phyloP scores from a whole-genome alignment of 2,113 vertebrate species.

The Macquaria australasica region DNA sequence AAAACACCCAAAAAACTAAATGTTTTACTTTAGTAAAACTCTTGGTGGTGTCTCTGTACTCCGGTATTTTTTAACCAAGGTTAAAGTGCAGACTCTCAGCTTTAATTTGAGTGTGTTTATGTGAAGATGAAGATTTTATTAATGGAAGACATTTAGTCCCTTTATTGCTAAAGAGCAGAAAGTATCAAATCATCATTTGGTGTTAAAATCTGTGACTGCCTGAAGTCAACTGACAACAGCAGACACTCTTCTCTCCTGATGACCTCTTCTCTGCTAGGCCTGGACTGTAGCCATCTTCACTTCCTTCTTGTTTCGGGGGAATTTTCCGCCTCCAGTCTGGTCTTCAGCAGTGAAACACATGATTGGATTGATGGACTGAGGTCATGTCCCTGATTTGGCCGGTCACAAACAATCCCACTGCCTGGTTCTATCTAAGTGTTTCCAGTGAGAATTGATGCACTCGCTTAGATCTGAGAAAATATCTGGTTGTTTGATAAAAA shows the following conservation, averaged over 20 bases:
- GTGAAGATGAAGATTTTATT: not conserved
- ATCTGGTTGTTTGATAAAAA: no score
- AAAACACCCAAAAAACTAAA: not conserved
- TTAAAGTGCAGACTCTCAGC: not conserved
- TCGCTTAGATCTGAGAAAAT: not conserved
- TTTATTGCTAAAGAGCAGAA: not conserved
- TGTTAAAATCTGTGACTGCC: not conserved
- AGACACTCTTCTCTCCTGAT: not conserved
- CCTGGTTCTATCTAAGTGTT: not conserved
- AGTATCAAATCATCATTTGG: not conserved
- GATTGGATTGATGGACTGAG: conserved; percentile 2
- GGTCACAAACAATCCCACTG: not conserved
- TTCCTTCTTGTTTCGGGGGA: not conserved
- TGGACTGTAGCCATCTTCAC: not conserved
- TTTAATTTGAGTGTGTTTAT: not conserved
- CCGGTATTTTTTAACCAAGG: no score
- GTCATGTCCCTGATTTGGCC: conserved; percentile 8
- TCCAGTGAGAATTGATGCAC: not conserved
- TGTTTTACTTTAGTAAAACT: not conserved
- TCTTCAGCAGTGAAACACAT: conserved; percentile 1
- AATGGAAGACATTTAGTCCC: not conserved
- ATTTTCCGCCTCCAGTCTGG: not conserved
- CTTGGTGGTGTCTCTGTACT: no score
- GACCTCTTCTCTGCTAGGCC: not conserved
- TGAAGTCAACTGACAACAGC: not conserved